phyloP scores from a whole-genome alignment of 2,797 vertebrate species.

The Ceryle rudis region DNA sequence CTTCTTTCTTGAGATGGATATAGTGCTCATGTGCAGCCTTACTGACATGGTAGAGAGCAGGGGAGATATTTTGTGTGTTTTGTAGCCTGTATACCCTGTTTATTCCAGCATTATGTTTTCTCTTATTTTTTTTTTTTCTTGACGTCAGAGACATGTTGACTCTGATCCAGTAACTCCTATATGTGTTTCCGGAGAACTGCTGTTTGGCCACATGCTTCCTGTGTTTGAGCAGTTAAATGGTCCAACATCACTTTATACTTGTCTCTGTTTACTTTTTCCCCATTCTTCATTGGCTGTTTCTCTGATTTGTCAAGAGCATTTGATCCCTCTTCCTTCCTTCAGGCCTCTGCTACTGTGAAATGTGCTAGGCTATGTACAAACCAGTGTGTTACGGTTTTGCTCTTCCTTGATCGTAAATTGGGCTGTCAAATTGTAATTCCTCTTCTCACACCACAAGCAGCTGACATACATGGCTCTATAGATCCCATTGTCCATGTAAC shows the following conservation, averaged over 20 bases:
- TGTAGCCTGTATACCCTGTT: not conserved
- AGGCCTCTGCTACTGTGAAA: not conserved
- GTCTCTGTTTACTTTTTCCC: not conserved
- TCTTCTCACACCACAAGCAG: not conserved
- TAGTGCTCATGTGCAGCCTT: not conserved
- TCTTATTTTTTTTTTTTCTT: not conserved
- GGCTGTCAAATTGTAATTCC: not conserved
- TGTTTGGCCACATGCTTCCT: not conserved
- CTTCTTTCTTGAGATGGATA: not conserved
- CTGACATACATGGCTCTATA: not conserved
- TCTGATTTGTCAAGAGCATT: not conserved
- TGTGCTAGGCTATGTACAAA: not conserved
- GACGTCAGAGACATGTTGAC: not conserved
- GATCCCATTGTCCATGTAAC: conserved; percentile 4
- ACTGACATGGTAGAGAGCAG: not conserved
- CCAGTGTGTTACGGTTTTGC: not conserved
- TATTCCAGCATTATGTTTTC: not conserved
- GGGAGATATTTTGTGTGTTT: not conserved
- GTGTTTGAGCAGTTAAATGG: not conserved
- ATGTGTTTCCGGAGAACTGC: not conserved
- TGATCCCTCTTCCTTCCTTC: not conserved
- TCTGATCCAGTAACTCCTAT: not conserved
- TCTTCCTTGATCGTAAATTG: not conserved
- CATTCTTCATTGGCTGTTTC: not conserved
- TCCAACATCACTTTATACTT: not conserved